Conservation (phyloP, 2,888 invertebrate species). For the Aelia acuminata region DNA sequence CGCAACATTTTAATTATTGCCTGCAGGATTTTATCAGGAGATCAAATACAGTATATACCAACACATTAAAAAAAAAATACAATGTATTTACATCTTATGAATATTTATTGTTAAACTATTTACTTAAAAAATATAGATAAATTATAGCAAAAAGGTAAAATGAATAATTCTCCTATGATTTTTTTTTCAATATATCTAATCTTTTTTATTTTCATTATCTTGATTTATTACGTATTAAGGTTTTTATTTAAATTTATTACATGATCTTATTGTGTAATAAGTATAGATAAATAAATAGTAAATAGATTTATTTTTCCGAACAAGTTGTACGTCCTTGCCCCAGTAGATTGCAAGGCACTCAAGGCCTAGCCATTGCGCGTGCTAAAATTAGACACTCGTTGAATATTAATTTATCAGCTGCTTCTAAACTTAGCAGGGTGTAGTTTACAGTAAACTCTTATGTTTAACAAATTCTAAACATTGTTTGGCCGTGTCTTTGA, state of each 20-base stretch:
- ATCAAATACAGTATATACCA: too few relatives aligned
- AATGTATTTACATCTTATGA: too few relatives aligned
- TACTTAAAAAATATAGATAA: too few relatives aligned
- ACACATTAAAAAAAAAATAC: too few relatives aligned
- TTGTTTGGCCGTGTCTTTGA: neutral
- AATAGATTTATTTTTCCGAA: neutral
- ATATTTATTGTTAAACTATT: too few relatives aligned
- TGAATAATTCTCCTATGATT: too few relatives aligned
- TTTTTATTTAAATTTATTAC: neutral
- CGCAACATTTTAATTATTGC: too few relatives aligned
- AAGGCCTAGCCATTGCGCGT: constrained; percentile 40
- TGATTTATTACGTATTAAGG: too few relatives aligned
- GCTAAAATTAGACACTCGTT: constrained; percentile 55
- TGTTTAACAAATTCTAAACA: neutral
- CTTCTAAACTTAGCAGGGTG: constrained; percentile 22
- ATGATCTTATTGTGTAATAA: neutral
- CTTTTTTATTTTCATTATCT: too few relatives aligned
- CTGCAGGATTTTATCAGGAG: too few relatives aligned
- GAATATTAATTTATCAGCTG: constrained; percentile 41
- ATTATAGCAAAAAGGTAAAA: too few relatives aligned
- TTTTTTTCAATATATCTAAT: too few relatives aligned
- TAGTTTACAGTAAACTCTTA: neutral
- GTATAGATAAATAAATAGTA: constrained; percentile 8
- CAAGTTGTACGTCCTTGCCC: constrained; percentile 17
- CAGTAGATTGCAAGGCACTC: neutral